Conservation (phyloP, 2,888 invertebrate species). For the Apoderus coryli region DNA sequence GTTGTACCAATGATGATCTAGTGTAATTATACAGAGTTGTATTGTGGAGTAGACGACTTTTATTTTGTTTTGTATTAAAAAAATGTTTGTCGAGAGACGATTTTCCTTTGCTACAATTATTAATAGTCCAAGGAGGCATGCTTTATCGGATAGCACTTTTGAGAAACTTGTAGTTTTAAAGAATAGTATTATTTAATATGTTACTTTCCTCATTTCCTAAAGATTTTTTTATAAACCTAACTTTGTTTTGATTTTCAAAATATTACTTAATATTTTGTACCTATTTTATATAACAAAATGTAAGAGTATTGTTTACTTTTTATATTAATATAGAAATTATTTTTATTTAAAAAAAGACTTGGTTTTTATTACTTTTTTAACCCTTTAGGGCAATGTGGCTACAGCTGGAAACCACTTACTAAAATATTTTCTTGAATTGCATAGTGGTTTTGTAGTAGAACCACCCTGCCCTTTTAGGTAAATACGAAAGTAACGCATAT, state of each 20-base stretch:
- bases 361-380: not conserved
- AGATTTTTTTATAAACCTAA: constrained; percentile 2
- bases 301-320: constrained; percentile 1
- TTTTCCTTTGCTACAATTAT: constrained; percentile 11
- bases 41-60: too few species aligned
- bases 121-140: constrained; percentile 11
- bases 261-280: constrained; percentile 1
- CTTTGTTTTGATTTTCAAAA: constrained; percentile 1
- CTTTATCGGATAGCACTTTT: constrained; percentile 11
- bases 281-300: not conserved
- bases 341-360: not conserved
- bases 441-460: too few species aligned
- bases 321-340: not conserved
- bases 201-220: not conserved
- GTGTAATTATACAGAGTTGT: too few species aligned
- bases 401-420: too few species aligned
- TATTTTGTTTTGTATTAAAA: too few species aligned
- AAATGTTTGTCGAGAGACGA: constrained; percentile 10
- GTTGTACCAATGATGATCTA: too few species aligned
- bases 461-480: too few species aligned
- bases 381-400: too few species aligned
- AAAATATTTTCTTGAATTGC: too few species aligned
- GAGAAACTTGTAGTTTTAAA: constrained; percentile 11
- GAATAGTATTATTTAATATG: not conserved
- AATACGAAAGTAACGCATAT: too few species aligned